These are phyloP conservation scores for Argyresthia albistria DNA, from an alignment of 2,888 invertebrate species.

Conservation along the genomic window DNA sequence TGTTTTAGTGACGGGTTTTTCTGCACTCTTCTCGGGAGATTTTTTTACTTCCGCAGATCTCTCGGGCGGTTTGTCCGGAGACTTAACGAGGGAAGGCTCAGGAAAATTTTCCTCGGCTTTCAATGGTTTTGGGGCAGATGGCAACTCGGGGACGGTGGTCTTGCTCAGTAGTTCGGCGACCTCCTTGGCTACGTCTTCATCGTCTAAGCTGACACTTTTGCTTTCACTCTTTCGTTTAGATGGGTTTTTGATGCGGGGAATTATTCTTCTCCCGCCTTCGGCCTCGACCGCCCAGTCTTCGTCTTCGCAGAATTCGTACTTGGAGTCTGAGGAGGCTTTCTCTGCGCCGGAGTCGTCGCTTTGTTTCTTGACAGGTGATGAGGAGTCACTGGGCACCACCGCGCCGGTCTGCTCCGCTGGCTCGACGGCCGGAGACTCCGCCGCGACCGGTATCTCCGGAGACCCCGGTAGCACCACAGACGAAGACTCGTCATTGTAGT, in stretches of 20 bases:
- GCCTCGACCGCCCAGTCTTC: constrained; percentile 73
- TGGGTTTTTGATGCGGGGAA: constrained; percentile 69
- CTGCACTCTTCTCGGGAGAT: constrained; percentile 24
- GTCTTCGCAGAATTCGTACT: constrained; percentile 85
- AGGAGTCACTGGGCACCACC: constrained; percentile 27
- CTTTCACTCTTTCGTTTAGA: constrained; percentile 47
- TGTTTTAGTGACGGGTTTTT: constrained; percentile 44
- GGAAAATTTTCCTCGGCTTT: constrained; percentile 73
- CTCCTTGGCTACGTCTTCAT: constrained; percentile 64
- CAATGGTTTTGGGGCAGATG: constrained; percentile 62
- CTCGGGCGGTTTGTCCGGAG: constrained; percentile 52
- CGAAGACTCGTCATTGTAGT: constrained; percentile 46
- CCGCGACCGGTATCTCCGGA: constrained; percentile 1
- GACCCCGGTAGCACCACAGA: constrained; percentile 19
- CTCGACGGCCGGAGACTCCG: constrained; percentile 46
- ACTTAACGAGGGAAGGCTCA: constrained; percentile 60
- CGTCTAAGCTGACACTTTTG: constrained; percentile 52
- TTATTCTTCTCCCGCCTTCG: constrained; percentile 74
- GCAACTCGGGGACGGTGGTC: constrained; percentile 72
- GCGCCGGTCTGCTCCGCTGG: constrained; percentile 42
- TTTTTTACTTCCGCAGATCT: constrained; percentile 21
- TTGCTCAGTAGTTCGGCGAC: constrained; percentile 75
- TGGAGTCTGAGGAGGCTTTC: constrained; percentile 72
- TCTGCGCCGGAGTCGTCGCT: constrained; percentile 30
- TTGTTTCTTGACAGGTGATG: constrained; percentile 32